Base-by-base conservation (phyloP, 2,888 invertebrate genomes). In the Tipula lateralis region DNA sequence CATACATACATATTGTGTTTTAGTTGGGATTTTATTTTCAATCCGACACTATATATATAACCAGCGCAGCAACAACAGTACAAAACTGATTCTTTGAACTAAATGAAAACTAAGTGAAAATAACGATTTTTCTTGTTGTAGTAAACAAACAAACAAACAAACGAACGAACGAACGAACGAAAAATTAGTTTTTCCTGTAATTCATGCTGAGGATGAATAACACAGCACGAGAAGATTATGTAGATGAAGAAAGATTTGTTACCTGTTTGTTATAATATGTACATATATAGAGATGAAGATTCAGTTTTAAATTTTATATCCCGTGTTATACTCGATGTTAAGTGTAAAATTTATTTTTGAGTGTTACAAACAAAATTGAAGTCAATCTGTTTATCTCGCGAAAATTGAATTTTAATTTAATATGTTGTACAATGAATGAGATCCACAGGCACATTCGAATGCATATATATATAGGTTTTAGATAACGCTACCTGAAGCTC, bases 141-240 rank as follows among this genome's bases (percentile, higher is more conserved):
- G 36, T 36, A 36, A 36, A 36, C 36, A 36, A 36, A 36, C 36
- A 9, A 32, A 32, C 5, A 32, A 32, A 32, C 5, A 50, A 39
- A 39, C 39, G 13, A 66, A 66, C 66, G 13, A 66, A 66, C 66
- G 66, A 66, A 66, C 66, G 66, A 66, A 66, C 66, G 66, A 66
- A 66, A 66, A 66, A 66, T 66, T 66, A 66, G 66, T 66, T 66
- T 66, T 66, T 66, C 66, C 66, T 66, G 66, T 66, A 66, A 66
- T 66, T 66, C 66, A 66, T 66, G 66, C 66, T 66, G 66, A 24
- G 66, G 66, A 66, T 66, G 66, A 66, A 66, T 66, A 66, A 66
- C 66, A 66, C 66, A 66, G 66, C 66, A 24, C 19, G 66, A 66
- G 19, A 66, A 66, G 66, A 66, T 66, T 66, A 66, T 66, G 66